Evolutionary conservation across 2,797 vertebrate species (phyloP).

Genomic region (Ctenochaetus hawaiiensis): DNA sequence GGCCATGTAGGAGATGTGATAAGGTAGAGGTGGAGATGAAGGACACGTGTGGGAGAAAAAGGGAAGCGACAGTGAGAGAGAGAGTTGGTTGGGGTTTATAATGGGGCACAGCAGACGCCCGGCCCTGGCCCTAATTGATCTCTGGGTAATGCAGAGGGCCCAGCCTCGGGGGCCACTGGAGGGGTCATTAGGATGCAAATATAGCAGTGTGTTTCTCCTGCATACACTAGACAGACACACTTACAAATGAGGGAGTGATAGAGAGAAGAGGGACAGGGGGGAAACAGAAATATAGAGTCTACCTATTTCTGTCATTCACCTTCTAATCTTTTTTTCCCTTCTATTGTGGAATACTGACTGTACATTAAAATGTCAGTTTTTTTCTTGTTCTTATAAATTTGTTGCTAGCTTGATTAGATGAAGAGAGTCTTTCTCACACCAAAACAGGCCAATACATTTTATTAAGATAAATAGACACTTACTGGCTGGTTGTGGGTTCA

Average conservation of each 20-base stretch:
- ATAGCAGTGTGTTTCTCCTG: conserved; percentile 76
- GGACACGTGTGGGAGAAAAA: conserved; percentile 62
- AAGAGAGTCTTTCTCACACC: conserved; percentile 4
- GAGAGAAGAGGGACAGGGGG: conserved; percentile 48
- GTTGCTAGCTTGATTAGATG: background rate
- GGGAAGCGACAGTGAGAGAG: conserved; percentile 54
- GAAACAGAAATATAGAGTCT: conserved; percentile 34
- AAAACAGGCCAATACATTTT: conserved; percentile 10
- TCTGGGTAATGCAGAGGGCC: conserved; percentile 85
- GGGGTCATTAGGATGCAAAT: conserved; percentile 89
- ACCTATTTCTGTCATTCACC: conserved; percentile 55
- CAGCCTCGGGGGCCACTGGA: conserved; percentile 82
- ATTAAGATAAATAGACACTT: conserved; percentile 31
- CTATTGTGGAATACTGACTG: conserved; percentile 26
- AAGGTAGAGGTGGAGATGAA: conserved; percentile 53
- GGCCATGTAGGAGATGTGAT: conserved; percentile 49
- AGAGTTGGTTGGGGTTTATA: conserved; percentile 68
- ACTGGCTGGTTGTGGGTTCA: conserved; percentile 13
- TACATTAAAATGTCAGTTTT: conserved; percentile 3
- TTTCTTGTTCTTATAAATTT: conserved; percentile 27
- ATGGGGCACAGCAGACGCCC: conserved; percentile 71
- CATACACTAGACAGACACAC: conserved; percentile 60
- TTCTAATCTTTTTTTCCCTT: conserved; percentile 36
- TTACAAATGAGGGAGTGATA: conserved; percentile 53
- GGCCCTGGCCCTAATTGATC: conserved; percentile 87